Conservation (phyloP, 2,797 vertebrate species). For the Artibeus lituratus region DNA sequence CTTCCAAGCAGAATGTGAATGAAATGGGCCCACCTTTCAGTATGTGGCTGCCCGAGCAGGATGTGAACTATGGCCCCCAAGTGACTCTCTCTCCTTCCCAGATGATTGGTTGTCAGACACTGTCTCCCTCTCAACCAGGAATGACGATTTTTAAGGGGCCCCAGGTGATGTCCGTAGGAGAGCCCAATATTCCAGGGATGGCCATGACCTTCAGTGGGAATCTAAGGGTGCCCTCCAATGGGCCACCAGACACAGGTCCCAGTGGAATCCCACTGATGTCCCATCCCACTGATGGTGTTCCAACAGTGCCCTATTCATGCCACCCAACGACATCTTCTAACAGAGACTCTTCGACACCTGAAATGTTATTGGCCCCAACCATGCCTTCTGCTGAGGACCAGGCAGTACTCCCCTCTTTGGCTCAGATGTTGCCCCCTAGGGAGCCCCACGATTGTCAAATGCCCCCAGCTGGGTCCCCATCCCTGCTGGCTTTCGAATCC, state of each 20-base stretch:
- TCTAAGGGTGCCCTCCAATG: not conserved
- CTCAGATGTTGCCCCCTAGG: not conserved
- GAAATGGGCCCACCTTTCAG: not conserved
- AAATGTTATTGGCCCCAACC: not conserved
- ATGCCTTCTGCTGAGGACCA: not conserved
- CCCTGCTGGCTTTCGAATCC: slow-evolving; percentile 7
- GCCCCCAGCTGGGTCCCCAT: not conserved
- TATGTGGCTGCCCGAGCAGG: not conserved
- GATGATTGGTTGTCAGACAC: not conserved
- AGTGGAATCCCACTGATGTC: not conserved
- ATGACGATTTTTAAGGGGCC: not conserved
- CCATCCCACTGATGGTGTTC: not conserved
- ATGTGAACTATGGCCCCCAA: not conserved
- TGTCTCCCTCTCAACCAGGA: not conserved
- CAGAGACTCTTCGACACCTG: not conserved
- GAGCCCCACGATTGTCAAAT: not conserved
- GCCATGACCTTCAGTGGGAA: not conserved
- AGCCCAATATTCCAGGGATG: not conserved
- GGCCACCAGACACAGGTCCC: not conserved
- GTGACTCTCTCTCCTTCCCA: not conserved
- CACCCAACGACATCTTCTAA: not conserved
- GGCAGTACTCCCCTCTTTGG: not conserved
- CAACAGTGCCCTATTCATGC: not conserved
- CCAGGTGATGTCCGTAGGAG: not conserved
- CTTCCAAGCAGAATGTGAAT: not conserved